Evolutionary conservation across 2,113 vertebrate genomes (phyloP).

Genomic region (Pituophis catenifer): DNA sequence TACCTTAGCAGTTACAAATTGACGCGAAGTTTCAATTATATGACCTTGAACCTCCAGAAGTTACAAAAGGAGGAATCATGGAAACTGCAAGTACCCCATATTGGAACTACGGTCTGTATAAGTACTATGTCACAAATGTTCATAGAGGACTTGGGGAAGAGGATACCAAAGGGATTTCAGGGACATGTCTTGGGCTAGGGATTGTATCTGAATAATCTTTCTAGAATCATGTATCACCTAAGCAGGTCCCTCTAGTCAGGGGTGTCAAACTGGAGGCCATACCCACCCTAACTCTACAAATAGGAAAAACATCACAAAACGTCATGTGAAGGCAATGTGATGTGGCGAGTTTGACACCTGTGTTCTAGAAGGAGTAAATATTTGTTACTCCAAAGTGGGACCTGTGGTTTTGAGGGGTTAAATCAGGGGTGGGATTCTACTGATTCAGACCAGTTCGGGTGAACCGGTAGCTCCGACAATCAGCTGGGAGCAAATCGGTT

Average conservation of each 20-base stretch:
- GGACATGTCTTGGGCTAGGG: background rate
- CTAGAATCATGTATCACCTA: background rate
- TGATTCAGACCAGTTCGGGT: too few species aligned
- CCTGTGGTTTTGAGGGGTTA: background rate
- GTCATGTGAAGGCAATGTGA: too few species aligned
- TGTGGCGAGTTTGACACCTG: too few species aligned
- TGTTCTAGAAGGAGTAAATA: background rate
- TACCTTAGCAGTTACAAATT: background rate
- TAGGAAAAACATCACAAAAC: too few species aligned
- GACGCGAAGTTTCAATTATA: background rate
- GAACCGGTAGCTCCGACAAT: too few species aligned
- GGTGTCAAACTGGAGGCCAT: too few species aligned
- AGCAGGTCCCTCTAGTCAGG: background rate
- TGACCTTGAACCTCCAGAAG: background rate
- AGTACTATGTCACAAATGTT: background rate
- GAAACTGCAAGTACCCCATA: background rate
- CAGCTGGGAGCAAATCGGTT: too few species aligned
- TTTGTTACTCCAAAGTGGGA: background rate
- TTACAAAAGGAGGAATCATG: background rate
- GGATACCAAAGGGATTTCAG: background rate
- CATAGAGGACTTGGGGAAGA: background rate
- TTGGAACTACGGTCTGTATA: background rate
- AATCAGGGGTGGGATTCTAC: too few species aligned
- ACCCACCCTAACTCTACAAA: fast-evolving
- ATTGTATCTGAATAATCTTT: background rate